Conservation (phyloP, 2,113 vertebrate genomes). For the Coryphaenoides rupestris region DNA sequence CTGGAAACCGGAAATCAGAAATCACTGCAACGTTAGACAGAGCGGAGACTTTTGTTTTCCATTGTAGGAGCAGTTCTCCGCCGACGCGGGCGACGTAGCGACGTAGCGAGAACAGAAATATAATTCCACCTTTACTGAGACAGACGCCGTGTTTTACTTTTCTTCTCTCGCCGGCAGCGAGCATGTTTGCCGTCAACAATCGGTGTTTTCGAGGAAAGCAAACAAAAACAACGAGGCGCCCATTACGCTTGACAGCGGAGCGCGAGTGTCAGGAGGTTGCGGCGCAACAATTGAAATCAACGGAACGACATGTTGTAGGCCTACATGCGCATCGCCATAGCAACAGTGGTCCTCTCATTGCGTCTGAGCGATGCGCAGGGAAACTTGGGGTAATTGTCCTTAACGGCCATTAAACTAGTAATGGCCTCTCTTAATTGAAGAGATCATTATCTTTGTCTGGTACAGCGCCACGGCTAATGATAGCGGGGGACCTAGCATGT, state of each 20-base stretch:
- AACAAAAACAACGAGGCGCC: constrained; percentile 81
- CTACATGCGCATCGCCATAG: neutral
- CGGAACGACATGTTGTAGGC: neutral
- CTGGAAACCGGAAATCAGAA: too few relatives aligned
- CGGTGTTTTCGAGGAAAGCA: too few relatives aligned
- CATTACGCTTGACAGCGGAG: constrained; percentile 91
- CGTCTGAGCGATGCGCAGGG: neutral
- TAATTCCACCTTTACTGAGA: too few relatives aligned
- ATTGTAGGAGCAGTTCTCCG: too few relatives aligned
- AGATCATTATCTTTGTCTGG: constrained; percentile 10
- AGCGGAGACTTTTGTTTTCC: too few relatives aligned
- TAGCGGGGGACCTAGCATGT: neutral
- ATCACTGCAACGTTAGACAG: too few relatives aligned
- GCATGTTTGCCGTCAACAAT: too few relatives aligned
- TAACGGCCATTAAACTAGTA: constrained; percentile 4
- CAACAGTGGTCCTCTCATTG: neutral
- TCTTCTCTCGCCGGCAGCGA: too few relatives aligned
- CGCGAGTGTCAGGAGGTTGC: constrained; percentile 81
- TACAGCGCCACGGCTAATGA: constrained; percentile 7
- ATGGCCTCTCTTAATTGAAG: constrained; percentile 9
- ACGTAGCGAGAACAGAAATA: too few relatives aligned
- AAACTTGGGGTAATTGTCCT: constrained; percentile 14
- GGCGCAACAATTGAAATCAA: constrained; percentile 25
- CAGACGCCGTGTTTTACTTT: too few relatives aligned
- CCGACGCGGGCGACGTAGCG: too few relatives aligned